Base-by-base conservation (phyloP, 2,113 vertebrate species). In the Ceyx margarethae region DNA sequence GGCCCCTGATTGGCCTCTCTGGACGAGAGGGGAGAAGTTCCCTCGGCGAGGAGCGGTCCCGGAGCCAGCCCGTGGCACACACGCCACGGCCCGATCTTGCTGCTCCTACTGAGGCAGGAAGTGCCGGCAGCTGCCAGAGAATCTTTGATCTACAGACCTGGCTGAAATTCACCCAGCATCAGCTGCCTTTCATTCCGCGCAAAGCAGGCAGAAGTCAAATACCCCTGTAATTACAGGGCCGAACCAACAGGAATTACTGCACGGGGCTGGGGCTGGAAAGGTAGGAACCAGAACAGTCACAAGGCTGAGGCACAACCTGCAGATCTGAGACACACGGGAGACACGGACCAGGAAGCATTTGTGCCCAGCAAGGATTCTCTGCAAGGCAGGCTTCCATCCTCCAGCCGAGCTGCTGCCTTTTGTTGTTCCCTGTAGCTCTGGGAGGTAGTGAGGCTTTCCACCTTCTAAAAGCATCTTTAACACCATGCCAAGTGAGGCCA, bases 51-150 rank as follows among this genome's bases (percentile, higher is more conserved):
- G 37, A 37, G 37, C 37, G 37, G 37, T 37, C 37, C 37, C 37
- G 37, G 37, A 37, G 37, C 28, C 11, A 2, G 53, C 3, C 48
- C 25, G 2, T 0, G 62, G 16, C 67, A 58, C 80, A 0, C 2
- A 21, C 37, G 10, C 10, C 37, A 37, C 37, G 37, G 37, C 37
- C 37, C 37, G 37, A 0, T 10, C 18, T 50, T 72, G 1, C 28
- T 4, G 4, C 11, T 13, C 28, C 40, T 58, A 13, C 60, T 9
- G 3, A 15, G 0, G 57, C 1, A 43, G 79, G 57, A 80, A 81
- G 33, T 10, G 46, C 77, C 8, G 81, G 61, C 28, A 43, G 54
- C 67, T 73, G 80, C 65, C 68, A 43, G 81, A 6, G 0, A 9
- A 1, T 20, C 71, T 73, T n/a, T 42, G 21, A 75, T 60, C 72